phyloP scores from a whole-genome alignment of 2,888 invertebrate genomes.

The Dicyrtoma fusca region DNA sequence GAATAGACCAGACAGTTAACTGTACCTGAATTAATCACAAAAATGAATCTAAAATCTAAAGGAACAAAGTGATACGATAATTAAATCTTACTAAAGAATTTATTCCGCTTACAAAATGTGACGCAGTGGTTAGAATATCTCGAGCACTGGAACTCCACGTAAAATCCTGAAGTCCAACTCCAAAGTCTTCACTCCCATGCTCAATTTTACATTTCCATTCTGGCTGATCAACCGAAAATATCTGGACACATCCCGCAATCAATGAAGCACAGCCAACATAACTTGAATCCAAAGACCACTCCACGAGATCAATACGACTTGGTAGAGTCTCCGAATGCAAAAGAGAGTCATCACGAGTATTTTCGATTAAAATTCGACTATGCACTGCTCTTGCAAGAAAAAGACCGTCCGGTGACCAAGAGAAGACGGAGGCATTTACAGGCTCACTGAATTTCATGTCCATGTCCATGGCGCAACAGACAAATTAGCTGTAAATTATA shows the following conservation, averaged over 20 bases:
- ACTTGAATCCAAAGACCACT: slow-evolving; percentile 60
- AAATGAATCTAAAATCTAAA: too few species aligned
- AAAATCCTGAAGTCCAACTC: slow-evolving; percentile 62
- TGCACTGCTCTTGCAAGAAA: slow-evolving; percentile 4
- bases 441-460: not conserved
- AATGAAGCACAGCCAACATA: slow-evolving; percentile 59
- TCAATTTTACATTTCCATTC: slow-evolving; percentile 65
- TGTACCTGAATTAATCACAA: slow-evolving; percentile 34
- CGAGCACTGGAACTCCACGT: slow-evolving; percentile 64
- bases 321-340: slow-evolving; percentile 4
- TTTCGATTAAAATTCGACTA: slow-evolving; percentile 23
- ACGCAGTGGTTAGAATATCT: slow-evolving; percentile 63
- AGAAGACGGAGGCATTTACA: not conserved
- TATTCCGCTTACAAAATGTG: slow-evolving; percentile 61
- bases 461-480: not conserved
- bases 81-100: not conserved
- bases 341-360: not conserved
- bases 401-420: slow-evolving; percentile 26
- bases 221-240: slow-evolving; percentile 63
- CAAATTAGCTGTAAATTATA: not conserved
- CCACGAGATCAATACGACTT: slow-evolving; percentile 49
- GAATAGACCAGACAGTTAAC: slow-evolving; percentile 46
- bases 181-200: slow-evolving; percentile 60
- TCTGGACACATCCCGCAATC: slow-evolving; percentile 59
- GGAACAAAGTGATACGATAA: not conserved